Evolutionary conservation across 1,140 invertebrate species (phyloP), one percentile per base, ranked within the genome.

Genomic region (Conus ventricosus): DNA sequence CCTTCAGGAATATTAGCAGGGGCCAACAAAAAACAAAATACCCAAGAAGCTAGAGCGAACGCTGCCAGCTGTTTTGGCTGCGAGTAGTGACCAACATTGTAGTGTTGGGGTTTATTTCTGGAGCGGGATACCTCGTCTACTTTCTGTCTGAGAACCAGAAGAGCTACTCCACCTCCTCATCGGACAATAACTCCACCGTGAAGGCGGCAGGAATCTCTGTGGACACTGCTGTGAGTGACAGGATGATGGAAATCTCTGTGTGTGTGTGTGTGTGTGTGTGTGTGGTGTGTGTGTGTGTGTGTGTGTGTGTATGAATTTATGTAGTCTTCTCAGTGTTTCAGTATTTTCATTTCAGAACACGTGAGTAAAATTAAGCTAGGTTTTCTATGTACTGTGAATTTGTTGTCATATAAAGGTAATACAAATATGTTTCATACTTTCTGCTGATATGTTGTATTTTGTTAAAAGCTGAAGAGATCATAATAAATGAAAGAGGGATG

Each of bases 41-140:
- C 39, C 83, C 0, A 89, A 89, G 71, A 89, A 90, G 20, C 57
- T 89, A n/a, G 25, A 76, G 20, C 51, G 89, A 91, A 10, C 87
- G 88, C 60, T 90, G 89, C 71, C 86, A 87, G 23, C 81, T 92
- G 15, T 92, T 92, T 67, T 89, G 90, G 25, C 88, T 91, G 11
- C 89, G 93, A 51, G 23, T 94, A 5, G 20, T 92, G 4, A 92
- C 91, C 23, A 97, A 98, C 95, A 27, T 97, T 0, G 89, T 97
- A 8, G 97, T 98, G 5, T 90, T 97, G 0, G 91, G 95, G 0
- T 96, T 97, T 55, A 92, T 97, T 6, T 94, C 95, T 17, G 96
- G 95, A 4, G 96, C 96, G 23, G 97, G 96, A 0, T 94, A 96
- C 82, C 94, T 97, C 1, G 97, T 98, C 87, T 98, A 96, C 93